Base-by-base conservation (phyloP, 2,888 invertebrate genomes). In the Eucera pruinosa region DNA sequence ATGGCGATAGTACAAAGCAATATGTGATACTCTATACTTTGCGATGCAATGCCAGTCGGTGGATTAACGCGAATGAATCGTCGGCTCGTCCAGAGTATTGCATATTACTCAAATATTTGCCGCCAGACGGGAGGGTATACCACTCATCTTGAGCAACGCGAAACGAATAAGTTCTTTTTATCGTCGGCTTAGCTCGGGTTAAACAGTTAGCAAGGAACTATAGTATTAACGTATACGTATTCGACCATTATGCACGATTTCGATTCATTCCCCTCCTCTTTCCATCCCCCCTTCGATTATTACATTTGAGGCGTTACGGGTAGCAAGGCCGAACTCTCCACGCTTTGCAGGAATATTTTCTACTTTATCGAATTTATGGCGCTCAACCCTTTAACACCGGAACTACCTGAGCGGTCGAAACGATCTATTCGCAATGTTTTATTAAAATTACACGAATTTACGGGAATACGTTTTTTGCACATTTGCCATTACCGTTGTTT, bases 1-100 rank as follows among this genome's bases (percentile, higher is more conserved):
- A 52, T 73, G 65, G 55, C 80, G 58, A 72, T 70, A 81, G 79
- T 82, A 85, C 81, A 75, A 84, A 84, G 78, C 75, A 71, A 82
- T 72, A 72, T 64, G 78, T 65, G 84, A 84, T 80, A 80, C 61
- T 82, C 70, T 58, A 61, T 65, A 58, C 39, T 76, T 52, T 43
- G 41, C 11, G 41, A 55, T 50, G 30, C 23, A 18, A 47, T 43
- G 58, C 27, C 39, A 30, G 23, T 54, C 48, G 52, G 23, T n/a
- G 48, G 20, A 47, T 41, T 62, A 33, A 23, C 13, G 11, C 9
- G 33, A 45, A 47, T 30, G 23, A 60, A 54, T 71, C 39, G 47
- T 50, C 47, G 55, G 45, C 57, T 58, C n/a, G 52, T 54, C 45
- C 27, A 43, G 79, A 80, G 79, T 74, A 74, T 80, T 69, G 66